Percentiles rank a stretch among this genome's conserved stretches.
These are phyloP conservation scores for Karalla daura DNA, from an alignment of 2,797 vertebrate species.

Conservation along the genomic window DNA sequence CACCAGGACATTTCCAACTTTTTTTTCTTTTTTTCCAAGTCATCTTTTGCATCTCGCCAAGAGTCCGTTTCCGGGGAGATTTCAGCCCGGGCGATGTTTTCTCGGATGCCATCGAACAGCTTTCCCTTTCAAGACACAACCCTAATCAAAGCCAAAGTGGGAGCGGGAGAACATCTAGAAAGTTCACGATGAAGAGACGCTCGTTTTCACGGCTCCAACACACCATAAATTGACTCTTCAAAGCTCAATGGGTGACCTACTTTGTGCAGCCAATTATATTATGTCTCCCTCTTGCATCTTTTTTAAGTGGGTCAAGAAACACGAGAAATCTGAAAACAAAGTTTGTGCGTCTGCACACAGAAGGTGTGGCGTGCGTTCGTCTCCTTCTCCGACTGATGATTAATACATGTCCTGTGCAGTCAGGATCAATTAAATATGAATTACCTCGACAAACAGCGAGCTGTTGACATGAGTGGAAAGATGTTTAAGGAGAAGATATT, in stretches of 20 bases:
- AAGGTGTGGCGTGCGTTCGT: constrained; percentile 40
- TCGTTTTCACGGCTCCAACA: constrained; percentile 58
- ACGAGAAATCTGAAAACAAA: constrained; percentile 46
- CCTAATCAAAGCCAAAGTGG: constrained; percentile 55
- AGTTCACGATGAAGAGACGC: constrained; percentile 52
- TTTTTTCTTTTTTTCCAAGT: constrained; percentile 19
- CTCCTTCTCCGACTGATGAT: constrained; percentile 48
- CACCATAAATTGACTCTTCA: constrained; percentile 68
- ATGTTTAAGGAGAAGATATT: constrained; percentile 5
- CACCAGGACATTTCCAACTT: constrained; percentile 17
- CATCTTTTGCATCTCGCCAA: constrained; percentile 13
- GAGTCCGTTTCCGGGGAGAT: constrained; percentile 40
- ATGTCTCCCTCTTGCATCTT: constrained; percentile 61
- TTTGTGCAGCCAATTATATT: constrained; percentile 68
- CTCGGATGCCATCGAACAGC: constrained; percentile 13
- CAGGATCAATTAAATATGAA: constrained; percentile 41
- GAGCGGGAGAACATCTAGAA: constrained; percentile 40
- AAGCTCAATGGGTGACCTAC: constrained; percentile 71
- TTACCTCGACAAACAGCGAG: constrained; percentile 29
- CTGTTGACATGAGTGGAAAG: constrained; percentile 23
- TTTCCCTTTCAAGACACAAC: constrained; percentile 28
- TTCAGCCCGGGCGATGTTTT: constrained; percentile 32
- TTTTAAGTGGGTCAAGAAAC: constrained; percentile 69
- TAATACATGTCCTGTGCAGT: constrained; percentile 47
- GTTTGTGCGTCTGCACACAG: constrained; percentile 31